phyloP scores from a whole-genome alignment of 1,140 invertebrate genomes.

The Agrypnia vestita region DNA sequence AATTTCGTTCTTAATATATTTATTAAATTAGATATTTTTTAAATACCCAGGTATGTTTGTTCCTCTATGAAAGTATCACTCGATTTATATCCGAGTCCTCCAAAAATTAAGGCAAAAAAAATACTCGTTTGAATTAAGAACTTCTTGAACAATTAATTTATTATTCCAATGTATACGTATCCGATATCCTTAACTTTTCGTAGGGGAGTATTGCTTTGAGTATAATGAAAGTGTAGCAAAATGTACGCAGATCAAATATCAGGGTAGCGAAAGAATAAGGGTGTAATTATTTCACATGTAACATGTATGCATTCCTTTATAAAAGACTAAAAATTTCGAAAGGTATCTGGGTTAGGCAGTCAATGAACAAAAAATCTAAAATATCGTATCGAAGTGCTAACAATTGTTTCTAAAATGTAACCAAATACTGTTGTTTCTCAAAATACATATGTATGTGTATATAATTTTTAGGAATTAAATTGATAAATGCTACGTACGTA shows the following conservation, averaged over 20 bases:
- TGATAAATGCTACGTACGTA: too few relatives aligned
- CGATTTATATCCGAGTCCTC: neutral
- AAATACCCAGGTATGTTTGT: too few relatives aligned
- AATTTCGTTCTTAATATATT: too few relatives aligned
- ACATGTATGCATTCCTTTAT: neutral
- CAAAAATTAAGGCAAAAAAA: neutral
- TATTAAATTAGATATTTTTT: too few relatives aligned
- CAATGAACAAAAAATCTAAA: too few relatives aligned
- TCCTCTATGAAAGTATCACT: too few relatives aligned
- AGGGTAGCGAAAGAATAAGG: slow-evolving; percentile 40
- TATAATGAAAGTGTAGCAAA: slow-evolving; percentile 42
- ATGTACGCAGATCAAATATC: slow-evolving; percentile 41
- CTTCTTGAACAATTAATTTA: slow-evolving; percentile 3
- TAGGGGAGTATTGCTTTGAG: neutral
- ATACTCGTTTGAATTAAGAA: neutral
- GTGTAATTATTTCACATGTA: slow-evolving; percentile 46
- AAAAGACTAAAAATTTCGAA: neutral
- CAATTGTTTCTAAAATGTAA: neutral
- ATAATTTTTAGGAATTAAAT: too few relatives aligned
- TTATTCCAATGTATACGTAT: slow-evolving; percentile 5
- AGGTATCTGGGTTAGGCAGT: neutral
- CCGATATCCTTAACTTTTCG: slow-evolving; percentile 19
- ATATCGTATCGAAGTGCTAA: neutral
- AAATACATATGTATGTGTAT: too few relatives aligned
- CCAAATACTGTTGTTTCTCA: neutral